A percentile compares a stretch with the other conserved stretches of the same genome.
These are phyloP conservation scores for Anguilla megastoma DNA, from an alignment of 2,797 vertebrate genomes.

Conservation along the genomic window DNA sequence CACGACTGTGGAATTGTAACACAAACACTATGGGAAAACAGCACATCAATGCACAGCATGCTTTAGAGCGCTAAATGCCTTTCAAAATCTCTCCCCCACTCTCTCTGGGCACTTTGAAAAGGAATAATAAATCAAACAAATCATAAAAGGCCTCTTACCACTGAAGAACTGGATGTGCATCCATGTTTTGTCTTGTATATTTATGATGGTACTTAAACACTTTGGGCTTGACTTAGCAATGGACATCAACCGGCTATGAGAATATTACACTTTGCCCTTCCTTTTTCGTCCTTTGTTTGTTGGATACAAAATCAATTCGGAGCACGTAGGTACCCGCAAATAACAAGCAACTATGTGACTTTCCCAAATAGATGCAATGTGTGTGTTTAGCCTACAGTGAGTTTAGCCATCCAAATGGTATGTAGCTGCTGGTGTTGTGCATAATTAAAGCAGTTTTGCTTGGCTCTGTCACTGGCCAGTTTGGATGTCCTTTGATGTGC, in stretches of 20 bases:
- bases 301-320: background rate
- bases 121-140: slow-evolving; percentile 15
- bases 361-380: too few relatives aligned
- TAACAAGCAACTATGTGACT: too few relatives aligned
- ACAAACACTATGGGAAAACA: background rate
- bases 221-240: background rate
- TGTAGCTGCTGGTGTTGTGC: too few relatives aligned
- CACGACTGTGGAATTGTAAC: background rate
- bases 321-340: too few relatives aligned
- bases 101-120: background rate
- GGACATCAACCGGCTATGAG: background rate
- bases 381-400: too few relatives aligned
- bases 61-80: background rate
- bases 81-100: background rate
- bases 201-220: background rate
- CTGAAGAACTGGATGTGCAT: background rate
- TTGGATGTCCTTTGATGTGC: background rate
- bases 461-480: background rate
- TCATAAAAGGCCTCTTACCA: background rate
- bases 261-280: background rate
- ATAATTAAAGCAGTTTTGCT: too few relatives aligned
- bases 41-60: background rate
- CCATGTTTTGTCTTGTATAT: slow-evolving; percentile 3
- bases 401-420: too few relatives aligned
- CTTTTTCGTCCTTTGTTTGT: background rate